phyloP scores from a whole-genome alignment of 35 echinoderm and acorn worm genomes.

The Apostichopus californicus region DNA sequence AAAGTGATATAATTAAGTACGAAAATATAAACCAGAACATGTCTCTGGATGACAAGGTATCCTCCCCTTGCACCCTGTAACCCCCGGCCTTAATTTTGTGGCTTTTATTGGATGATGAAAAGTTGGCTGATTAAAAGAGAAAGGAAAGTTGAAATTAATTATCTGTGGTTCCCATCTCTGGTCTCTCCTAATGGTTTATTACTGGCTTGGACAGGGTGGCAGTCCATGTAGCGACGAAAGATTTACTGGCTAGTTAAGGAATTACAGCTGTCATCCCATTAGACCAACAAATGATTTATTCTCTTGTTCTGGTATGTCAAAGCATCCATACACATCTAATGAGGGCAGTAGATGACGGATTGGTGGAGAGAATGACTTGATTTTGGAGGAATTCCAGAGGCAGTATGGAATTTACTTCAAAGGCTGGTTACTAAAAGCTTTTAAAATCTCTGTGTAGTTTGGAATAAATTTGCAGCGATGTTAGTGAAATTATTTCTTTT shows the following conservation, averaged over 20 bases:
- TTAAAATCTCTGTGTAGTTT: no score
- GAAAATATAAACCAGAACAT: neutral
- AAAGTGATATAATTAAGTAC: neutral
- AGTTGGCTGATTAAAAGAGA: neutral
- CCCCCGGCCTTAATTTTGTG: neutral
- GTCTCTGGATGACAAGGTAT: neutral
- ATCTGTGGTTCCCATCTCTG: neutral
- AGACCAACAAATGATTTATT: neutral
- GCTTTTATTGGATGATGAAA: slow-evolving; percentile 5
- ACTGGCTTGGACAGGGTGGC: neutral
- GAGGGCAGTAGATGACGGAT: neutral
- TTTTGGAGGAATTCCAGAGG: neutral
- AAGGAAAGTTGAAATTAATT: slow-evolving; percentile 9
- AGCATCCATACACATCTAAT: slow-evolving; percentile 7
- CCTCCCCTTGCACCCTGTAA: neutral
- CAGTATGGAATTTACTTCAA: neutral
- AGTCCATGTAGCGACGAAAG: neutral
- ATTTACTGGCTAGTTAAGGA: slow-evolving; percentile 7
- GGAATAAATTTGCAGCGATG: no score
- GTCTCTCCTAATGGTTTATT: neutral
- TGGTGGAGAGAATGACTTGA: neutral
- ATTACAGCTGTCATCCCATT: slow-evolving; percentile 21
- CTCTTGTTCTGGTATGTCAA: slow-evolving; percentile 10
- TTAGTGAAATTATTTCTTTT: no score
- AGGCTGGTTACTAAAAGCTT: no score